Percentiles rank a stretch among this genome's conserved stretches.
Conservation (phyloP, 2,113 vertebrate genomes). For the Hyaena hyaena region DNA sequence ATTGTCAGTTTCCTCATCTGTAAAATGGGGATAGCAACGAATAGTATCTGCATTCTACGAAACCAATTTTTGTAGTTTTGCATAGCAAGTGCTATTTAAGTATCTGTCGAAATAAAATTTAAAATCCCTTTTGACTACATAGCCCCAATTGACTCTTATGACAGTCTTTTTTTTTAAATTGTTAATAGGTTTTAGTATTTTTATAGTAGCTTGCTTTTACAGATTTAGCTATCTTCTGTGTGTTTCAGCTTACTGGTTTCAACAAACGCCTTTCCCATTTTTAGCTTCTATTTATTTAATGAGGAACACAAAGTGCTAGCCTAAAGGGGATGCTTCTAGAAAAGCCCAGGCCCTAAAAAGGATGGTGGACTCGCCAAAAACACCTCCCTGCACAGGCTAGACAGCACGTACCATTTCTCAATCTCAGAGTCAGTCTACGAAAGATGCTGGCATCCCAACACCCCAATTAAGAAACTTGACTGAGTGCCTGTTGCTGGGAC, state of each 20-base stretch:
- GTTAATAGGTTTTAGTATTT: not conserved
- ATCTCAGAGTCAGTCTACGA: not conserved
- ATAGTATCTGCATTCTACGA: not conserved
- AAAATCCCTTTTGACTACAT: not conserved
- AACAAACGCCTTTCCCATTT: not conserved
- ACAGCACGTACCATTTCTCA: not conserved
- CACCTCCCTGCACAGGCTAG: not conserved
- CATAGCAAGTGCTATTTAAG: not conserved
- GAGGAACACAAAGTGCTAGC: not conserved
- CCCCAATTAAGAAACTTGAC: not conserved
- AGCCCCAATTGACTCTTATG: not conserved
- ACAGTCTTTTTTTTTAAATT: not conserved
- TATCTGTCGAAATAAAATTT: not conserved
- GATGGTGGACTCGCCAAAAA: not conserved
- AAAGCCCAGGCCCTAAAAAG: not conserved
- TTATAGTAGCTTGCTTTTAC: constrained; percentile 2
- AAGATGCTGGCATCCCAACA: not conserved
- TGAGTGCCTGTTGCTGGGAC: no score
- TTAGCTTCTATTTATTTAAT: not conserved
- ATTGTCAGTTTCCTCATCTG: not conserved
- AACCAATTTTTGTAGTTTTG: not conserved
- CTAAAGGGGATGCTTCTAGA: not conserved
- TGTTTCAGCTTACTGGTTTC: not conserved
- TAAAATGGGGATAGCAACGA: not conserved
- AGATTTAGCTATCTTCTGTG: not conserved